phyloP scores from a whole-genome alignment of 2,797 vertebrate genomes.

The Onychomys leucogaster region DNA sequence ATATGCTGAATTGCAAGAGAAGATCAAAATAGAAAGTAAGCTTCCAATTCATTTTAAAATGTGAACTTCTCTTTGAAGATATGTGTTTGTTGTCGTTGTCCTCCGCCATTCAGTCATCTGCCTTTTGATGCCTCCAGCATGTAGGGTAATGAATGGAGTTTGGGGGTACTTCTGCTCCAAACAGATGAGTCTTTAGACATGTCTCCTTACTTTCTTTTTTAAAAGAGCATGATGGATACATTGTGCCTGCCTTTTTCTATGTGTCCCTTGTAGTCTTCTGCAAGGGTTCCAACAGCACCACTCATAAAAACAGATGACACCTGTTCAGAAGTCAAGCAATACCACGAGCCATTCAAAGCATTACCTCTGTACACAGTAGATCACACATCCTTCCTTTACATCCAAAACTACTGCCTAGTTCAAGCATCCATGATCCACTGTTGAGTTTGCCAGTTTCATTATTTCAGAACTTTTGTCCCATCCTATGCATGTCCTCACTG shows the following conservation, averaged over 20 bases:
- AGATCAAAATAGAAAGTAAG: conserved; percentile 85
- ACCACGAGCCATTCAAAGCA: background rate
- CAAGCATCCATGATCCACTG: background rate
- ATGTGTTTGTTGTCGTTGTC: conserved; percentile 79
- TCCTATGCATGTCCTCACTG: background rate
- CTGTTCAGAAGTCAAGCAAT: background rate
- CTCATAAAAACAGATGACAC: background rate
- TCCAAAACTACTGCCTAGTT: background rate
- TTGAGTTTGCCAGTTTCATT: background rate
- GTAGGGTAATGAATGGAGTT: conserved; percentile 24
- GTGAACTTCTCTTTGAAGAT: conserved; percentile 82
- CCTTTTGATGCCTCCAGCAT: conserved; percentile 44
- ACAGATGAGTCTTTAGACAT: conserved; percentile 20
- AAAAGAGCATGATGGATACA: conserved; percentile 4
- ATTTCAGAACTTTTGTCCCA: background rate
- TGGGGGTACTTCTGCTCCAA: conserved; percentile 14
- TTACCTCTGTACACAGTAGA: background rate
- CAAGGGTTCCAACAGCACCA: conserved; percentile 8
- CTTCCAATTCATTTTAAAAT: conserved; percentile 80
- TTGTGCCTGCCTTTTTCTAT: conserved; percentile 42
- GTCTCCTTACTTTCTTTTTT: conserved; percentile 3
- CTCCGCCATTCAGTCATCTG: conserved; percentile 75
- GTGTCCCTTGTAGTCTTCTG: conserved; percentile 24
- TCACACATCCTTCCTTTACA: background rate
- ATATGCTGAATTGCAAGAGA: conserved; percentile 84